Conservation (phyloP, 1,140 invertebrate species). For the Micrasema longulum region DNA sequence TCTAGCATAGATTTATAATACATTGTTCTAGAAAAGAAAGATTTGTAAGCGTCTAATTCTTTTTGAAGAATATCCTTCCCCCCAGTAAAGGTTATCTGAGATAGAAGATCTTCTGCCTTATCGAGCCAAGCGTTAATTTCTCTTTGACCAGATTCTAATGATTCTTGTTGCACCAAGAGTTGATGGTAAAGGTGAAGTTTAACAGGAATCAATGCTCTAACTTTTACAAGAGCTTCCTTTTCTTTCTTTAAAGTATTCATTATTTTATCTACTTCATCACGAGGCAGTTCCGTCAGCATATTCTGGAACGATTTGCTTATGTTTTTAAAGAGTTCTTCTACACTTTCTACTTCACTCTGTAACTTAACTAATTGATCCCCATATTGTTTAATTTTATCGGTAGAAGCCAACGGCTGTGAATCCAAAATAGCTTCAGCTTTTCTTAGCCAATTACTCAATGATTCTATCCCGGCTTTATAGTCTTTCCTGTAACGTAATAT, state of each 20-base stretch:
- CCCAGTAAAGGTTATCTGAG: constrained; percentile 62
- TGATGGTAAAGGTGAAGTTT: constrained; percentile 86
- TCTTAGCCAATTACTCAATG: constrained; percentile 83
- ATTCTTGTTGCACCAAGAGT: constrained; percentile 89
- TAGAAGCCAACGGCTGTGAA: constrained; percentile 77
- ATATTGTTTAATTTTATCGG: constrained; percentile 82
- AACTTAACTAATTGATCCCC: constrained; percentile 83
- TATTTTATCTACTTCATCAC: constrained; percentile 91
- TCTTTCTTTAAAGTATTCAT: constrained; percentile 91
- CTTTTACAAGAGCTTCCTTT: constrained; percentile 86
- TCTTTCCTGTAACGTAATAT: constrained; percentile 84
- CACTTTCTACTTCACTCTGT: constrained; percentile 84
- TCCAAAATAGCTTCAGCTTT: constrained; percentile 79
- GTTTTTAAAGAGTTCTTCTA: constrained; percentile 90
- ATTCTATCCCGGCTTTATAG: constrained; percentile 81
- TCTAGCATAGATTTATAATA: constrained; percentile 95
- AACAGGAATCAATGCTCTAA: constrained; percentile 83
- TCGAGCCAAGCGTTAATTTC: constrained; percentile 90
- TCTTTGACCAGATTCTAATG: constrained; percentile 85
- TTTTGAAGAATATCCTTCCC: constrained; percentile 80
- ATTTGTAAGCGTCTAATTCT: constrained; percentile 85
- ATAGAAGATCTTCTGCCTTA: constrained; percentile 82
- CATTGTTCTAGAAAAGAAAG: constrained; percentile 87
- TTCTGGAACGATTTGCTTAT: constrained; percentile 91
- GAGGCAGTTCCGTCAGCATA: constrained; percentile 88